These are phyloP conservation scores for Taphrorychus bicolor DNA, from an alignment of 2,888 invertebrate species.

Conservation along the genomic window DNA sequence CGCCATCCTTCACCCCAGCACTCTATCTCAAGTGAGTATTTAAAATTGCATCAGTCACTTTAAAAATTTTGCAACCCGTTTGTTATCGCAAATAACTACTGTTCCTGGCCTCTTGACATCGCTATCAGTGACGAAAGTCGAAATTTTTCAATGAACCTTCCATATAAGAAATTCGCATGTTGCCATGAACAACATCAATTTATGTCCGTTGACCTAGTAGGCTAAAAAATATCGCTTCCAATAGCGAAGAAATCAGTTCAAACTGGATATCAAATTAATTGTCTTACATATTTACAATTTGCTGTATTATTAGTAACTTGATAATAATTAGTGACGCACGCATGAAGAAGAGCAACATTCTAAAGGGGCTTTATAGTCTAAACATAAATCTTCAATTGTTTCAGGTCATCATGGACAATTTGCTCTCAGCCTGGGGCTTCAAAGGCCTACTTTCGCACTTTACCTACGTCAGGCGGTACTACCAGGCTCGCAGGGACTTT, in stretches of 20 bases:
- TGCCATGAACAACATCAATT: background rate
- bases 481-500: conserved; percentile 68
- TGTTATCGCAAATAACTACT: too few species aligned
- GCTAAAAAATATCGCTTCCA: conserved; percentile 7
- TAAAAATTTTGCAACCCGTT: background rate
- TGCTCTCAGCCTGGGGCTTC: conserved; percentile 67
- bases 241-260: conserved; percentile 2
- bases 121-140: too few species aligned
- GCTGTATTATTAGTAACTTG: background rate
- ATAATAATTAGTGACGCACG: background rate
- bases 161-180: background rate
- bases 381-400: background rate
- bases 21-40: conserved; percentile 68
- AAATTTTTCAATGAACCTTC: background rate
- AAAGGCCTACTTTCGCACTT: conserved; percentile 69
- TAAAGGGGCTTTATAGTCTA: background rate
- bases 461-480: conserved; percentile 66
- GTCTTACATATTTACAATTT: background rate
- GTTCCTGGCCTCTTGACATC: too few species aligned
- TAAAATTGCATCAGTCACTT: background rate
- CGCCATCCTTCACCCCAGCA: conserved; percentile 69
- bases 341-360: background rate
- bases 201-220: conserved; percentile 32
- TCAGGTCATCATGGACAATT: conserved; percentile 65
- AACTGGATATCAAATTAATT: background rate